Evolutionary conservation across 2,113 vertebrate genomes (phyloP).

Genomic region (Phrynosoma blainvillii): DNA sequence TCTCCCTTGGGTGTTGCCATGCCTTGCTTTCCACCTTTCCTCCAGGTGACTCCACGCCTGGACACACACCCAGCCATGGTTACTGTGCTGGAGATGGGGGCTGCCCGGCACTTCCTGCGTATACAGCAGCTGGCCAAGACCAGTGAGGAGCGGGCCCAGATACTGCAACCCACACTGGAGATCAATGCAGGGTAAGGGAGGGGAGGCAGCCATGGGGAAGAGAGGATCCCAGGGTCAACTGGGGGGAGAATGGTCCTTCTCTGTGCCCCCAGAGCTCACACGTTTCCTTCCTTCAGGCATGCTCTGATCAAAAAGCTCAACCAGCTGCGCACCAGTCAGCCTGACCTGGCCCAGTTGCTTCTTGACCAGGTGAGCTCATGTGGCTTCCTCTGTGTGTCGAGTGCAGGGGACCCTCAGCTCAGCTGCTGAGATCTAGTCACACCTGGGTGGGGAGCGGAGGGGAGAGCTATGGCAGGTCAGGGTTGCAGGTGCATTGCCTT

Average conservation of each 20-base stretch:
- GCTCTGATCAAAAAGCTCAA: slow-evolving; percentile 89
- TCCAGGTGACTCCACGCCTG: slow-evolving; percentile 89
- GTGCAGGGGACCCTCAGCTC: not conserved
- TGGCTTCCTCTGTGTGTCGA: not conserved
- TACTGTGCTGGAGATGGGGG: slow-evolving; percentile 97
- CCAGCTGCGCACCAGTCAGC: slow-evolving; percentile 81
- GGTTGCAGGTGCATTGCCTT: no score
- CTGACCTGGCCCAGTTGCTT: slow-evolving; percentile 89
- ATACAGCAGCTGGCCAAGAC: slow-evolving; percentile 94
- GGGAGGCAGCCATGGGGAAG: rapidly evolving
- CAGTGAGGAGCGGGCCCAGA: slow-evolving; percentile 90
- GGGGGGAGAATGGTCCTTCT: no score
- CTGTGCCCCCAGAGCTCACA: no score
- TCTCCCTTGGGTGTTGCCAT: not conserved
- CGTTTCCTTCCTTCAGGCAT: slow-evolving; percentile 77
- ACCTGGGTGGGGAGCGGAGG: not conserved
- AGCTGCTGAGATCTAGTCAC: no score
- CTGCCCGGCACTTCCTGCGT: slow-evolving; percentile 94
- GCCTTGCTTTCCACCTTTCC: not conserved
- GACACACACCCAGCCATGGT: slow-evolving; percentile 97
- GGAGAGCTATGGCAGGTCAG: not conserved
- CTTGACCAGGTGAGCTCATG: slow-evolving; percentile 88
- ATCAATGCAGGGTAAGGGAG: slow-evolving; percentile 88
- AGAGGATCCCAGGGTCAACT: no score
- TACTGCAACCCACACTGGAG: slow-evolving; percentile 96